Conservation (phyloP, 2,113 vertebrate genomes). For the Leptosomus discolor region DNA sequence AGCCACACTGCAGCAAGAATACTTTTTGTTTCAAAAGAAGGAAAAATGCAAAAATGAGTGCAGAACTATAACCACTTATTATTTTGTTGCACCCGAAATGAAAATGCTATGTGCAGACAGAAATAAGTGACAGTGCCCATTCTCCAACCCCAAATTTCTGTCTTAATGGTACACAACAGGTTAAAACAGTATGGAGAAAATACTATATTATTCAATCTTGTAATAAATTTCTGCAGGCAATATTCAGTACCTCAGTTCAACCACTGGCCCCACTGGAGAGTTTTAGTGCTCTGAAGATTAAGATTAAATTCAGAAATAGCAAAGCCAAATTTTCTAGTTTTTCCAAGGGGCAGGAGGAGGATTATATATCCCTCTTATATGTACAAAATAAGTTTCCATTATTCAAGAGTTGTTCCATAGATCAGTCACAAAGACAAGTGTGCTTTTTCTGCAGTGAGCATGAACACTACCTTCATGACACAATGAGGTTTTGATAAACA, state of each 20-base stretch:
- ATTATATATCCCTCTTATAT: conserved; percentile 18
- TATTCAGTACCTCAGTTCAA: conserved; percentile 42
- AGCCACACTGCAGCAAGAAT: neutral
- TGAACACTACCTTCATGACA: conserved; percentile 19
- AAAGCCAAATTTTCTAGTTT: conserved; percentile 54
- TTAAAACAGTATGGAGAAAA: conserved; percentile 12
- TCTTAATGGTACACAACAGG: neutral
- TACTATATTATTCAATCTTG: conserved; percentile 12
- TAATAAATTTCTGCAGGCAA: conserved; percentile 51
- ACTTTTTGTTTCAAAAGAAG: neutral
- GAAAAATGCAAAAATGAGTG: neutral
- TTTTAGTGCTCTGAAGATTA: conserved; percentile 52
- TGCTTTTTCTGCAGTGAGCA: conserved; percentile 55
- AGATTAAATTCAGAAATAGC: conserved; percentile 54
- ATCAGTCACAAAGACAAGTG: conserved; percentile 58
- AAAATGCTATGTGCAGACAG: neutral
- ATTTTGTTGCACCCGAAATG: neutral
- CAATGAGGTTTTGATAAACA: conserved; percentile 39
- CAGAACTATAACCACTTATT: neutral
- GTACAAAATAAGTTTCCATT: conserved; percentile 57
- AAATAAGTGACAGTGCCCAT: neutral
- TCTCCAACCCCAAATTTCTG: neutral
- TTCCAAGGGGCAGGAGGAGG: conserved; percentile 7
- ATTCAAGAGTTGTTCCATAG: conserved; percentile 54
- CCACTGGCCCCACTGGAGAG: conserved; percentile 42